phyloP scores from a whole-genome alignment of 1,140 invertebrate genomes.

The Diorhabda carinulata region DNA sequence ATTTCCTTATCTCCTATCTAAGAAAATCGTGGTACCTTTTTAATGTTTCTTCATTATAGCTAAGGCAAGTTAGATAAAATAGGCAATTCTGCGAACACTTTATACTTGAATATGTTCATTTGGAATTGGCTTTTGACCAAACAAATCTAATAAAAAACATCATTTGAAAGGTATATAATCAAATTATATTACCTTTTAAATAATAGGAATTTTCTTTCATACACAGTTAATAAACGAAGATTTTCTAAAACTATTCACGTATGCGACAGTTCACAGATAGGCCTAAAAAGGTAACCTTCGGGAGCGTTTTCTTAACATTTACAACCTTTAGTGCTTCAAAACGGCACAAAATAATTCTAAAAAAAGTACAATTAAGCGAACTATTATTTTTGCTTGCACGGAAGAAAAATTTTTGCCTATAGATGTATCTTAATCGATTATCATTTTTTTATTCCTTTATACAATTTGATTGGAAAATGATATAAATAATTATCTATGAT shows the following conservation, averaged over 20 bases:
- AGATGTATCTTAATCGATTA: not conserved
- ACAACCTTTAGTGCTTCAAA: constrained; percentile 5
- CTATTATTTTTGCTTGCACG: not conserved
- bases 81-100: not conserved
- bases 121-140: too few relatives aligned
- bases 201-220: too few relatives aligned
- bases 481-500: too few relatives aligned
- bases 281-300: constrained; percentile 7
- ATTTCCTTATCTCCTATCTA: constrained; percentile 11
- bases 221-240: too few relatives aligned
- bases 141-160: too few relatives aligned
- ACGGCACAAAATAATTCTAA: constrained; percentile 2
- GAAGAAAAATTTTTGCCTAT: not conserved
- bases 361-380: not conserved
- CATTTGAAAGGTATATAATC: too few relatives aligned
- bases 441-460: not conserved
- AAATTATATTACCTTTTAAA: too few relatives aligned
- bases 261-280: constrained; percentile 1
- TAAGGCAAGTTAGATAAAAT: not conserved
- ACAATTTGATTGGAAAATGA: not conserved
- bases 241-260: not conserved
- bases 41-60: constrained; percentile 5
- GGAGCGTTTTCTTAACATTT: constrained; percentile 2
- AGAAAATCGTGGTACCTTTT: constrained; percentile 15
- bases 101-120: not conserved